Evolutionary conservation across 2,113 vertebrate genomes (phyloP).

Genomic region (Cyprinodon brontotheroides): DNA sequence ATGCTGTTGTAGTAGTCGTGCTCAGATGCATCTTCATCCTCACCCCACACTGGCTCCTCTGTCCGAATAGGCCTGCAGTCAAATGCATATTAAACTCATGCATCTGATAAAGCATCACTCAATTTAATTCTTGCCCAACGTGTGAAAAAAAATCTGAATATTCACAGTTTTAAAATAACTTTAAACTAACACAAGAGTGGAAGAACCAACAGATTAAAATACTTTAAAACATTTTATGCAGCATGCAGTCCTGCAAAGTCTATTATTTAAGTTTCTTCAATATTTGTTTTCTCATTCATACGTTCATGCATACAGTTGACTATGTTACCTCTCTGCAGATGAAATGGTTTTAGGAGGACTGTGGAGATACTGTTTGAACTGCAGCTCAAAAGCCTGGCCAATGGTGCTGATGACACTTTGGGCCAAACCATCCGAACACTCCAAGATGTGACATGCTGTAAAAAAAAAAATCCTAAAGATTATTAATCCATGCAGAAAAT

Average conservation of each 20-base stretch:
- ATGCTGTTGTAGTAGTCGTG: slow-evolving; percentile 97
- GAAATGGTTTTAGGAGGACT: slow-evolving; percentile 87
- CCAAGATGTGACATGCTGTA: slow-evolving; percentile 95
- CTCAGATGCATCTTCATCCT: slow-evolving; percentile 81
- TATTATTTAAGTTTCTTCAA: neutral
- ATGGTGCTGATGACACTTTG: slow-evolving; percentile 96
- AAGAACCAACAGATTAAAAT: neutral
- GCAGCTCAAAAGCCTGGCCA: slow-evolving; percentile 96
- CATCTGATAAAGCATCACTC: slow-evolving; percentile 16
- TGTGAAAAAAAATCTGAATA: slow-evolving; percentile 13
- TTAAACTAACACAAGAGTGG: slow-evolving; percentile 10
- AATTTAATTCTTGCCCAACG: slow-evolving; percentile 23
- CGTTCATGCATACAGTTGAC: neutral
- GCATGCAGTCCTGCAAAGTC: neutral
- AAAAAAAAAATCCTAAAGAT: slow-evolving; percentile 6
- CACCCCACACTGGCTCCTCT: slow-evolving; percentile 87
- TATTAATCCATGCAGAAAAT: neutral
- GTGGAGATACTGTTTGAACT: slow-evolving; percentile 97
- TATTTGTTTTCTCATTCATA: neutral
- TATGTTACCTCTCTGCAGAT: slow-evolving; percentile 80
- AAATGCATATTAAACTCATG: neutral
- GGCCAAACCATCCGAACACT: slow-evolving; percentile 92
- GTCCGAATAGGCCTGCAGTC: slow-evolving; percentile 75
- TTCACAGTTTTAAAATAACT: slow-evolving; percentile 23
- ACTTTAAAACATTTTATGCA: neutral